Evolutionary conservation across 2,113 vertebrate genomes (phyloP).

Genomic region (Campylomormyrus tamandua): DNA sequence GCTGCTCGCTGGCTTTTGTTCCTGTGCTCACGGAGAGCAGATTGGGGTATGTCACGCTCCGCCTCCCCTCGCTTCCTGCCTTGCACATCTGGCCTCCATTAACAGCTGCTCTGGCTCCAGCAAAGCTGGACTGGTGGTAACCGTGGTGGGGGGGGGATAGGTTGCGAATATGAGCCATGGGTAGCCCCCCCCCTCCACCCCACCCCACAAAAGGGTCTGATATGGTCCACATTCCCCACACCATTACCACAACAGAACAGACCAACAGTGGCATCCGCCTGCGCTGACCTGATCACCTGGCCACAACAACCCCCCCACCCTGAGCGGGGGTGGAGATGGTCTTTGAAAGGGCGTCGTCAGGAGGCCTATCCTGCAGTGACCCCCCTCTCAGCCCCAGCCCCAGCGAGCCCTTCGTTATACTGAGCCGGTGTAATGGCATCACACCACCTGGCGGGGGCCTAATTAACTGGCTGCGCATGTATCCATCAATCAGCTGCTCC

Average conservation of each 20-base stretch:
- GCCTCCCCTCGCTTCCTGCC: constrained; percentile 37
- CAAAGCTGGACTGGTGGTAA: not conserved
- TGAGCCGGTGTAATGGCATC: not conserved
- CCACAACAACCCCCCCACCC: too few species aligned
- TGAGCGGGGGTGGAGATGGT: not conserved
- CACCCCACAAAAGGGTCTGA: constrained; percentile 27
- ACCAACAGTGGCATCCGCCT: not conserved
- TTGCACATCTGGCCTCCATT: constrained; percentile 44
- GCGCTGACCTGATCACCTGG: not conserved
- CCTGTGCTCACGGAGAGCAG: constrained; percentile 21
- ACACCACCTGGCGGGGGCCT: not conserved
- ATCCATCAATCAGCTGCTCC: not conserved
- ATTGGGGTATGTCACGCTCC: constrained; percentile 41
- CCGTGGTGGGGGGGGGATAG: not conserved
- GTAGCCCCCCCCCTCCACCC: not conserved
- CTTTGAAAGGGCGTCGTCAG: not conserved
- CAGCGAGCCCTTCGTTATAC: not conserved
- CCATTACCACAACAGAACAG: not conserved
- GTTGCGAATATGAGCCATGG: not conserved
- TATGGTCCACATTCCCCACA: not conserved
- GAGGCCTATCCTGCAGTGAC: not conserved
- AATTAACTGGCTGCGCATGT: not conserved
- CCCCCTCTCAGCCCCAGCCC: not conserved
- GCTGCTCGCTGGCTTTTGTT: not conserved
- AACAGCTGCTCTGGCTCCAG: constrained; percentile 39